phyloP scores from a whole-genome alignment of 2,888 invertebrate genomes.

The Dryobota labecula region DNA sequence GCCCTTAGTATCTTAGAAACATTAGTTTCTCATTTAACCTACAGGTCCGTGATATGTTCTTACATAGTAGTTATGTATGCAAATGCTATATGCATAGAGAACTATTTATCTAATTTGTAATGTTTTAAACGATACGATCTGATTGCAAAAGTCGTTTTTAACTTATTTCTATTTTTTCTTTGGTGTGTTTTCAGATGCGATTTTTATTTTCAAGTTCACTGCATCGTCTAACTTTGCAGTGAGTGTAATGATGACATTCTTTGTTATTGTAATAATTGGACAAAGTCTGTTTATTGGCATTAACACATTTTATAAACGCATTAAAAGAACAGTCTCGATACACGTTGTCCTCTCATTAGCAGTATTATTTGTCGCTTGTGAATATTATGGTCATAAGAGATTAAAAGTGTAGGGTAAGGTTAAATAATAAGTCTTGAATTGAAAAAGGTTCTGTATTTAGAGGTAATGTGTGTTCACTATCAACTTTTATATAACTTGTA shows the following conservation, averaged over 20 bases:
- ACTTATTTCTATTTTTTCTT: slow-evolving; percentile 79
- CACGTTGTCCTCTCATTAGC: slow-evolving; percentile 68
- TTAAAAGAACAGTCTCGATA: slow-evolving; percentile 22
- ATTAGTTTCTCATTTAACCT: slow-evolving; percentile 82
- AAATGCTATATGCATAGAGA: slow-evolving; percentile 72
- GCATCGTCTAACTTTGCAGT: slow-evolving; percentile 54
- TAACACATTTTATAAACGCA: slow-evolving; percentile 30
- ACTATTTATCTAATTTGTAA: slow-evolving; percentile 77
- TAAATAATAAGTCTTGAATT: slow-evolving; percentile 60
- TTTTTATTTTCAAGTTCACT: slow-evolving; percentile 38
- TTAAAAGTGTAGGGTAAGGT: slow-evolving; percentile 68
- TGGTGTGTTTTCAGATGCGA: slow-evolving; percentile 76
- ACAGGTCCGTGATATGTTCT: slow-evolving; percentile 77
- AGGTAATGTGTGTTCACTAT: slow-evolving; percentile 50
- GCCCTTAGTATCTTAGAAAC: slow-evolving; percentile 82
- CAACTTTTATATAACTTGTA: slow-evolving; percentile 30
- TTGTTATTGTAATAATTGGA: slow-evolving; percentile 52
- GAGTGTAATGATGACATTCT: slow-evolving; percentile 37
- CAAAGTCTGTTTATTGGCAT: slow-evolving; percentile 60
- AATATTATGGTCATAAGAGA: slow-evolving; percentile 71
- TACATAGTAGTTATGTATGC: slow-evolving; percentile 74
- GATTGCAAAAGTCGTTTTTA: slow-evolving; percentile 69
- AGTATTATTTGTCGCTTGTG: slow-evolving; percentile 79
- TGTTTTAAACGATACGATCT: slow-evolving; percentile 75
- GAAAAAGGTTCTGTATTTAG: slow-evolving; percentile 41